Percentiles rank a stretch among this genome's conserved stretches.
Conservation (phyloP, 2,888 invertebrate species). For the Corbicula japonica region DNA sequence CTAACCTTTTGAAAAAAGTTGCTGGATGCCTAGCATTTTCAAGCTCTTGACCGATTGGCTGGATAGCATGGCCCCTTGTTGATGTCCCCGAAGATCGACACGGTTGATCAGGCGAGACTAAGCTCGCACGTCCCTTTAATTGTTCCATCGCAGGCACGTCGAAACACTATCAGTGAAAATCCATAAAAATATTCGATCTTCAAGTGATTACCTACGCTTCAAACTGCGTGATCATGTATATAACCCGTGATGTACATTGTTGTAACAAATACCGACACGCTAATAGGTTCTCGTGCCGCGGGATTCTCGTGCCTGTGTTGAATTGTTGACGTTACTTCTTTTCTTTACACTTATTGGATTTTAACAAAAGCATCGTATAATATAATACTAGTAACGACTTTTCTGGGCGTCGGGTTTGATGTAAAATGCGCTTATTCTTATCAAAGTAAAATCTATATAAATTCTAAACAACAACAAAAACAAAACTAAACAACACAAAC, state of each 20-base stretch:
- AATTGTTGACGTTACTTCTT: neutral
- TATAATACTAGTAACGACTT: neutral
- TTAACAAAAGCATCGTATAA: neutral
- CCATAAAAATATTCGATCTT: neutral
- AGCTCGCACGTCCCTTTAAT: slow-evolving; percentile 2
- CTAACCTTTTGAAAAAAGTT: slow-evolving; percentile 7
- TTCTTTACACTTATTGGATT: neutral
- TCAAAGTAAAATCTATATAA: too few relatives aligned
- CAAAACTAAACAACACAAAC: too few relatives aligned
- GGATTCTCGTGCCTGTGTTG: neutral
- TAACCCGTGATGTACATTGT: neutral
- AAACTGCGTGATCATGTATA: neutral
- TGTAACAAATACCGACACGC: neutral
- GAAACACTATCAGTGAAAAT: neutral
- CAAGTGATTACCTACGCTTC: neutral
- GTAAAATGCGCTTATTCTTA: too few relatives aligned
- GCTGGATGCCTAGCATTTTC: neutral
- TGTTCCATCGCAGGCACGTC: slow-evolving; percentile 3
- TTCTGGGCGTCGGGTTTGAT: neutral
- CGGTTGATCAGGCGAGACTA: neutral
- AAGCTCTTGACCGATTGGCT: neutral
- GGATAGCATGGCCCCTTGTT: neutral
- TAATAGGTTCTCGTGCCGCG: slow-evolving; percentile 7
- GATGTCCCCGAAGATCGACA: neutral
- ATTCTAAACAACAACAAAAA: too few relatives aligned